Base-by-base conservation (phyloP, 1,140 invertebrate species). In the Lordiphosa collinella region DNA sequence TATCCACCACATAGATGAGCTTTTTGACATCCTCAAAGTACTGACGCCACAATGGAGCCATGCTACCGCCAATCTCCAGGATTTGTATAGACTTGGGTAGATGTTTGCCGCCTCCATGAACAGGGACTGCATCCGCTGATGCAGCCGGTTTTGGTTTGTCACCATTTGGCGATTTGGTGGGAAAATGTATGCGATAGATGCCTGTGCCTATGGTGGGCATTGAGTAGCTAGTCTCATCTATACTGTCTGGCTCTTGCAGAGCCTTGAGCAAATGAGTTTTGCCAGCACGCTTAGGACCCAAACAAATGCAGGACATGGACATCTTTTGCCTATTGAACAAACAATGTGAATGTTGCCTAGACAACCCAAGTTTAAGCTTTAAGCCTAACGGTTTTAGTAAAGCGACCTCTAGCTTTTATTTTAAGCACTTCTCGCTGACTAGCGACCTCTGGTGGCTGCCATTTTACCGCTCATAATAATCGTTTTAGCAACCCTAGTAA, bases 181-280 rank as follows among this genome's bases (percentile, higher is more conserved):
- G 60, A 49, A 91, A 91, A 66, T 90, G 89, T 4, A 95, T 90
- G 29, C 91, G 91, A 59, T 92, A 93, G 40, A 96, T 92, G 86
- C 95, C 94, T 1, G 94, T 93, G 1, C 95, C 95, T 16, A 94
- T 92, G 0, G 95, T 96, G 3, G 94, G 92, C 13, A 95, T 93
- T 1, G 93, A 94, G 29, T 93, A 92, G 38, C 93, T 93, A 0
- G 92, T 93, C 48, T 93, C 92, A 66, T 95, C 93, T 7, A 95
- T 92, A 1, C 90, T 89, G 18, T 92, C 90, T 1, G 91, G 90
- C 37, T 92, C 91, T 87, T 95, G 92, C 4, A 96, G 87, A 40
- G 92, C 92, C 89, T 93, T 94, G 36, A 96, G 84, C 12, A 96
- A 84, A n/a, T 95, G 91, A 0, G 94, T 95, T 91, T 96, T 96